phyloP scores from a whole-genome alignment of 1,140 invertebrate genomes.

The Artemia franciscana region DNA sequence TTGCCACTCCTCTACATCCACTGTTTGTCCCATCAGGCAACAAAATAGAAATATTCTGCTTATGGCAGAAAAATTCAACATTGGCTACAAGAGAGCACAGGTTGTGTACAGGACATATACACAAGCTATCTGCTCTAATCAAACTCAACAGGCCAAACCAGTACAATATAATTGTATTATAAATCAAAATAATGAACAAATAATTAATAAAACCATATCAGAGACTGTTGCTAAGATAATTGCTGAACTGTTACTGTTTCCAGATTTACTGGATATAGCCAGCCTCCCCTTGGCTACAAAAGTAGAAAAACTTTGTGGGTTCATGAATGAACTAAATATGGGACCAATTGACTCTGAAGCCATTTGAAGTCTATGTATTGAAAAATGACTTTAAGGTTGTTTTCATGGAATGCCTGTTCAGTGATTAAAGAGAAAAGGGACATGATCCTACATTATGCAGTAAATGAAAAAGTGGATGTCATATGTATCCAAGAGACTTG shows the following conservation, averaged over 20 bases:
- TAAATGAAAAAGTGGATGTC: background rate
- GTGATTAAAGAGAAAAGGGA: background rate
- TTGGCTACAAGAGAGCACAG: background rate
- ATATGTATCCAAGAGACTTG: too few relatives aligned
- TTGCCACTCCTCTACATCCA: background rate
- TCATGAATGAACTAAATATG: background rate
- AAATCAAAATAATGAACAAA: background rate
- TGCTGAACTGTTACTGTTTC: background rate
- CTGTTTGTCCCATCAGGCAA: background rate
- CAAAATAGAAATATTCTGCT: background rate
- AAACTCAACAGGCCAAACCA: background rate
- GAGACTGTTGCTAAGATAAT: background rate
- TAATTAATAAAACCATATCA: background rate
- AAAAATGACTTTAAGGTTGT: background rate
- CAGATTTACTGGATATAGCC: background rate
- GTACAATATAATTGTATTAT: background rate
- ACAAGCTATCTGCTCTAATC: background rate
- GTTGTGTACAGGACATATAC: background rate
- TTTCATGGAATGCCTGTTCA: background rate
- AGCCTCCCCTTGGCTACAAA: background rate
- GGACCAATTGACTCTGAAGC: background rate
- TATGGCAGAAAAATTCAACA: background rate
- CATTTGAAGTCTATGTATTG: background rate
- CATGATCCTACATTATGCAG: background rate
- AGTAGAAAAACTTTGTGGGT: background rate